Base-by-base conservation (phyloP, 1,140 invertebrate genomes). In the Drosophila biarmipes region DNA sequence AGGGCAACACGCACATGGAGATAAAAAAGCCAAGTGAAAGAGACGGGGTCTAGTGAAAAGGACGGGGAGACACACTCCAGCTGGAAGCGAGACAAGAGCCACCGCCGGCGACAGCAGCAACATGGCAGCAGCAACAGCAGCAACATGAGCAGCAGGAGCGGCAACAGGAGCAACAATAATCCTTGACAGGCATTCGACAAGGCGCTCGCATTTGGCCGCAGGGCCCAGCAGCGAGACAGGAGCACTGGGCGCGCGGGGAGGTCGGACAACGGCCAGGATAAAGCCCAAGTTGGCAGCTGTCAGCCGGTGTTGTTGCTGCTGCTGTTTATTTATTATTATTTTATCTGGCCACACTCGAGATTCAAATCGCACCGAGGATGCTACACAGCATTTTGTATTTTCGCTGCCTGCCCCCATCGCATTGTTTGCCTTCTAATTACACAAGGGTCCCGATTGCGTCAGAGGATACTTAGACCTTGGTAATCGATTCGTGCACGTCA, bases 371-470 rank as follows among this genome's bases (percentile, higher is more conserved):
- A 14, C 5, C n/a, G 29, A 40, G 45, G 54, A 40, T 52, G 58
- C 45, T 67, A 57, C 46, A 81, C 63, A 78, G 4, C 5, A 17
- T 21, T 45, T 21, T 19, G 6, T 21, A 2, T 45, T 21, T 12
- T 38, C 24, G 11, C 38, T 10, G n/a, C n/a, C 37, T 4, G 49
- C 53, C 35, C 49, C 11, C 57, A 49, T 57, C 46, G 46, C 31
- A 62, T 73, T 67, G 63, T 62, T 71, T 77, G 76, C 57, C 69
- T 74, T 87, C 74, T 82, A 87, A 87, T 87, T 87, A 86, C 57
- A 55, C 40, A 52, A 59, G 59, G 64, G 29, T 43, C 53, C 40
- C 53, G 61, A 78, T 82, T 82, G 80, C 80, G 74, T 84, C 80
- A 82, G 71, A 48, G 57, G 42, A 31, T 37, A 55, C 4, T 69